Conservation (phyloP, 2,113 vertebrate species). For the Zapus hudsonius region DNA sequence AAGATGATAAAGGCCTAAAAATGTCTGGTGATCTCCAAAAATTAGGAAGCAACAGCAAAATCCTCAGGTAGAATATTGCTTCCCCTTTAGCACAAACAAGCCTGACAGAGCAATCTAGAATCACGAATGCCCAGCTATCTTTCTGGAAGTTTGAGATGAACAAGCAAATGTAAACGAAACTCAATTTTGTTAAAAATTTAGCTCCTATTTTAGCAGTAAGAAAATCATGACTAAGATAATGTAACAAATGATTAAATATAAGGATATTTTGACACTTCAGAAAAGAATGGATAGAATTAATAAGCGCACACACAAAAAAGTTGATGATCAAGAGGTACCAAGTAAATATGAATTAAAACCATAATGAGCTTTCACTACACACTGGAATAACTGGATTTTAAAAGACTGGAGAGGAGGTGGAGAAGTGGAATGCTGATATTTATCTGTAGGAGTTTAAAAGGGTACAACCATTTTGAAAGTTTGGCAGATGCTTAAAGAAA, state of each 20-base stretch:
- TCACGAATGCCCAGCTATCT: not conserved
- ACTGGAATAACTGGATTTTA: not conserved
- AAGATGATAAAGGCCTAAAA: not conserved
- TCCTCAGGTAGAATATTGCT: not conserved
- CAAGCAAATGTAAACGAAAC: conserved; percentile 38
- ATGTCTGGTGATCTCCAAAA: conserved; percentile 19
- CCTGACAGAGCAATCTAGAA: not conserved
- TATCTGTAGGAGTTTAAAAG: not conserved
- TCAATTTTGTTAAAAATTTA: conserved; percentile 32
- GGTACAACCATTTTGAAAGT: not conserved
- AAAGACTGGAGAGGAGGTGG: not conserved
- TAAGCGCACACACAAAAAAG: conserved; percentile 20
- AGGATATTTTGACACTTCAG: conserved; percentile 32
- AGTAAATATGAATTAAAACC: conserved; percentile 33
- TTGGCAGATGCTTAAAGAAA: conserved; percentile 34
- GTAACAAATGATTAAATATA: conserved; percentile 47
- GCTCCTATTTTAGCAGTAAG: conserved; percentile 9
- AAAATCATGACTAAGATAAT: conserved; percentile 19
- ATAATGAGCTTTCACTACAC: not conserved
- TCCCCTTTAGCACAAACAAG: conserved; percentile 29
- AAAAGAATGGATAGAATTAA: conserved; percentile 30
- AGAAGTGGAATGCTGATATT: not conserved
- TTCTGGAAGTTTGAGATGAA: conserved; percentile 17
- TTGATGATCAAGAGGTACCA: not conserved
- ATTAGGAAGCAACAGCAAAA: not conserved